Percentiles rank a stretch among this genome's conserved stretches.
These are phyloP conservation scores for Dromas ardeola DNA, from an alignment of 2,113 vertebrate genomes.

Conservation along the genomic window DNA sequence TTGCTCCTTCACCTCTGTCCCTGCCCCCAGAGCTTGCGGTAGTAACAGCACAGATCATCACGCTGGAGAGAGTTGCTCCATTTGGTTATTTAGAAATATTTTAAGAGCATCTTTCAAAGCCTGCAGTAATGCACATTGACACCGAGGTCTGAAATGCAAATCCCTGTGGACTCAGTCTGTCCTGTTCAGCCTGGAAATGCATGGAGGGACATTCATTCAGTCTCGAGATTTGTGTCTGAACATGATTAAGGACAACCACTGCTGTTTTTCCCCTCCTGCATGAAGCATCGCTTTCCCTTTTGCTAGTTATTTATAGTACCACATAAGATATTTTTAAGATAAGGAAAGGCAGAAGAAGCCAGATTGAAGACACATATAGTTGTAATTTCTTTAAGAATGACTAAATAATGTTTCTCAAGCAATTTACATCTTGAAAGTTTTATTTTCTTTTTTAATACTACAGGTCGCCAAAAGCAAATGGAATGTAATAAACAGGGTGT, in stretches of 20 bases:
- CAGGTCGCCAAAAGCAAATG: not conserved
- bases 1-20: not conserved
- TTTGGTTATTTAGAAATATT: conserved; percentile 50
- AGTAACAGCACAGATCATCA: conserved; percentile 1
- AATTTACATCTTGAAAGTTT: not conserved
- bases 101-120: conserved; percentile 40
- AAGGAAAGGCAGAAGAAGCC: conserved; percentile 29
- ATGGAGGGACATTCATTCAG: not conserved
- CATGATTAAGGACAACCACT: conserved; percentile 32
- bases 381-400: not conserved
- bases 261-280: not conserved
- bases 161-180: not conserved
- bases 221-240: conserved; percentile 26
- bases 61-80: not conserved
- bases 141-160: conserved; percentile 20
- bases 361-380: conserved; percentile 43
- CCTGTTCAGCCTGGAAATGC: conserved; percentile 14
- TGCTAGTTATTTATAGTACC: conserved; percentile 71
- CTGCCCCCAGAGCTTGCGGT: not conserved
- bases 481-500: not conserved
- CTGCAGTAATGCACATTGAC: conserved; percentile 22
- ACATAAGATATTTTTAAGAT: conserved; percentile 69
- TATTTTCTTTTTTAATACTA: not conserved
- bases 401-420: conserved; percentile 11
- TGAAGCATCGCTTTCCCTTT: conserved; percentile 26